Evolutionary conservation across 2,888 invertebrate genomes (phyloP).

Genomic region (Drosophila demipolita): DNA sequence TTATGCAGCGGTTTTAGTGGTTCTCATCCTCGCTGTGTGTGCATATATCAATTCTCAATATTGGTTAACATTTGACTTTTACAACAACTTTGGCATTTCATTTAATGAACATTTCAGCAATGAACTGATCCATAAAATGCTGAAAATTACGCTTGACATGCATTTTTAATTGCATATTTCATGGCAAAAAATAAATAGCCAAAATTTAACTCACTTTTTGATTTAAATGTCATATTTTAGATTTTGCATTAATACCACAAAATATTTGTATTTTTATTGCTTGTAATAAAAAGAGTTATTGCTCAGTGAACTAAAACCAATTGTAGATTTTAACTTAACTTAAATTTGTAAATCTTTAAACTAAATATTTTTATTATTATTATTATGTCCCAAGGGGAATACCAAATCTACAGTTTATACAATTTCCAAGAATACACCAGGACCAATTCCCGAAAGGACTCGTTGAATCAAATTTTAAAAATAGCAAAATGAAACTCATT

Average conservation of each 20-base stretch:
- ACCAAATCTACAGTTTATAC: background rate
- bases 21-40: slow-evolving; percentile 34
- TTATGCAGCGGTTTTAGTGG: slow-evolving; percentile 59
- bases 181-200: background rate
- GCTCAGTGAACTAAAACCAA: background rate
- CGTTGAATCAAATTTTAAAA: too few relatives aligned
- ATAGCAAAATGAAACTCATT: too few relatives aligned
- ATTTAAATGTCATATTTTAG: background rate
- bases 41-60: slow-evolving; percentile 44
- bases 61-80: slow-evolving; percentile 43
- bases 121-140: background rate
- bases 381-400: background rate
- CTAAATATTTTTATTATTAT: background rate
- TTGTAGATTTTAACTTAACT: background rate
- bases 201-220: background rate
- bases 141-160: background rate
- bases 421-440: slow-evolving; percentile 1
- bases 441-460: background rate
- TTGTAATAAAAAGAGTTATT: background rate
- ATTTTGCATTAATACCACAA: background rate
- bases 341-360: background rate
- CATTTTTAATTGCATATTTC: background rate
- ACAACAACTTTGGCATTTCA: slow-evolving; percentile 54
- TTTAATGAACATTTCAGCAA: slow-evolving; percentile 28
- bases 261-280: background rate